Evolutionary conservation across 2,113 vertebrate species (phyloP).

Genomic region (Ammodramus savannarum): DNA sequence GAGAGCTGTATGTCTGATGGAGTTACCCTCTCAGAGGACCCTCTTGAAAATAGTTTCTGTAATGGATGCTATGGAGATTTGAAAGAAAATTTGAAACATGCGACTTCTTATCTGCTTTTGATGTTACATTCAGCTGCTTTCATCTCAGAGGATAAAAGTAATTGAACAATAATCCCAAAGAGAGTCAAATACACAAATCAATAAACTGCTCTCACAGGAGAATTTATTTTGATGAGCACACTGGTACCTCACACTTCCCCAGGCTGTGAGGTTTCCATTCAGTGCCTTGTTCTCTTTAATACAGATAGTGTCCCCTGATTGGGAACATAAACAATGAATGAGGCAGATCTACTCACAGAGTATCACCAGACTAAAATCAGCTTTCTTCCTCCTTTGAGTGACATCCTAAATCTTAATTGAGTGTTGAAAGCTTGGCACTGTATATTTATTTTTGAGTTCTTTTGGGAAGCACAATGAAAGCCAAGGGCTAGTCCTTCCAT

Average conservation of each 20-base stretch:
- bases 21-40: slow-evolving; percentile 24
- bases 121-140: slow-evolving; percentile 49
- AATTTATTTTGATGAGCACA: slow-evolving; percentile 3
- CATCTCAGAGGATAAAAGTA: slow-evolving; percentile 59
- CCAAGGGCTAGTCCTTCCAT: neutral
- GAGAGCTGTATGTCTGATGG: neutral
- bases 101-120: slow-evolving; percentile 52
- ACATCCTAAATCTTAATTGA: neutral
- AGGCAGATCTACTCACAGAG: neutral
- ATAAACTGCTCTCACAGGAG: slow-evolving; percentile 53
- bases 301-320: neutral
- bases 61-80: slow-evolving; percentile 57
- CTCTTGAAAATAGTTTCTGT: slow-evolving; percentile 12
- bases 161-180: slow-evolving; percentile 57
- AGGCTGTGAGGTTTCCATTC: neutral
- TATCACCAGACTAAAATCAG: neutral
- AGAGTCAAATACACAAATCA: slow-evolving; percentile 61
- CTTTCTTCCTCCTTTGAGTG: neutral
- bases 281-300: neutral
- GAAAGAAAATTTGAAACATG: slow-evolving; percentile 51
- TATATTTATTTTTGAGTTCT: neutral
- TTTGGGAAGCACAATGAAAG: neutral
- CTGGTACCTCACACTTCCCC: neutral
- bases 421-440: neutral
- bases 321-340: neutral